Base-by-base conservation (phyloP, 2,113 vertebrate genomes). In the Tonatia bakeri region DNA sequence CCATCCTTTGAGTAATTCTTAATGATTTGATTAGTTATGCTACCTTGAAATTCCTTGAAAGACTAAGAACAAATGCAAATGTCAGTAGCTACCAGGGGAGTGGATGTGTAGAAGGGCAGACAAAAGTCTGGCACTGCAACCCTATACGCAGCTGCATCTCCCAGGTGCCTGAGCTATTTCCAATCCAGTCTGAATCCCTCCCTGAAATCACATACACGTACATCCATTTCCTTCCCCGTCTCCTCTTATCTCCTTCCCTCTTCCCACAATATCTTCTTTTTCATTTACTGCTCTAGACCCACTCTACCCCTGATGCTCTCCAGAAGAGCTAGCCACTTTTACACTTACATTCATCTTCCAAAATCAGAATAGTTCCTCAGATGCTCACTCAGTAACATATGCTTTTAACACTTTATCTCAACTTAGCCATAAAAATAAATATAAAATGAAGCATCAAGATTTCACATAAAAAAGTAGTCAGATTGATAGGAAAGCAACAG, bases 401-500 rank as follows among this genome's bases (percentile, higher is more conserved):
- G 20, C 14, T 92, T 88, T 95, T 93, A 92, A 93, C 45, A 97
- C 33, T 64, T 5, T 93, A 17, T 31, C 80, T 96, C 61, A 81
- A 83, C 5, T 67, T 67, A 80, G 20, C 7, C 92, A 24, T 70
- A 90, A 95, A 72, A 91, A 80, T 76, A 73, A 83, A 89, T 96
- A 95, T 95, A 95, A 97, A 93, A 91, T 14, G 90, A 83, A 88
- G 40, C 36, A 47, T 92, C 40, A 96, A 36, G 12, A 84, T 92
- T 64, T 70, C 67, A 84, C 22, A 33, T 54, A 86, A 90, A 81
- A 81, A 80, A 64, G 26, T 88, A 77, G 69, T 76, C 43, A 56
- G 20, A 95, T 72, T 36, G 70, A 93, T 3, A 94, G 86, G 92
- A 94, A 64, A n/a, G 33, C 38, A 92, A 76, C 7, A 77, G 88